Evolutionary conservation across 1,140 invertebrate species (phyloP), one percentile per base, ranked within the genome.

Genomic region (Calephelis virginiensis): DNA sequence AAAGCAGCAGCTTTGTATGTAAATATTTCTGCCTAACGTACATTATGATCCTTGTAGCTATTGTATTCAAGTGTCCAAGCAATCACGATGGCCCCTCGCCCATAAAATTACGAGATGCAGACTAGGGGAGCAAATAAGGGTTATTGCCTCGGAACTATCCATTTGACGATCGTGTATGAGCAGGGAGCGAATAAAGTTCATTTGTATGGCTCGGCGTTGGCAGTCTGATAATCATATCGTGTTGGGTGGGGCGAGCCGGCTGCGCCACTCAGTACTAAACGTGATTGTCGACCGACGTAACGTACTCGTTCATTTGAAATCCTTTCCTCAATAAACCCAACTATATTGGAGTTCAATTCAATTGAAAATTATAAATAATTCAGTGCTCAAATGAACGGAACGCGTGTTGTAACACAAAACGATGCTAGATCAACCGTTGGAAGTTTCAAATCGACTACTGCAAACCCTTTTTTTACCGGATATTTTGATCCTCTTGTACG

Each of bases 121-220:
- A 78, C 81, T 76, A 78, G 83, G 86, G 88, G 83, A 85, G 77
- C 83, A 73, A 77, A 72, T 80, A 82, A 82, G 82, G 86, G 88
- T 88, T 90, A 90, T 86, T 89, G 86, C 86, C 84, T 82, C 78
- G 78, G 72, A 71, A 76, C 76, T 83, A 82, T 78, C 79, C 74
- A 85, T 86, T 78, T 82, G 78, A 71, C 75, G 71, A 71, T 69
- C 71, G 70, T 82, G 81, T 83, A 81, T 85, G 79, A 78, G 78
- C 75, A 84, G 82, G 83, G 83, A 86, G 83, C 82, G 85, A 90
- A 89, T 88, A 87, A 89, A 86, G 77, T 89, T 90, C 88, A 90
- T 90, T 90, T 89, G 84, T 88, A 78, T 78, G 81, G 73, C 74
- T 71, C 74, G 77, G 75, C 74, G 79, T 75, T 77, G 78, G 81